Evolutionary conservation across 2,113 vertebrate species (phyloP), one percentile per base, ranked within the genome.

Genomic region (Chrysochloris asiatica): DNA sequence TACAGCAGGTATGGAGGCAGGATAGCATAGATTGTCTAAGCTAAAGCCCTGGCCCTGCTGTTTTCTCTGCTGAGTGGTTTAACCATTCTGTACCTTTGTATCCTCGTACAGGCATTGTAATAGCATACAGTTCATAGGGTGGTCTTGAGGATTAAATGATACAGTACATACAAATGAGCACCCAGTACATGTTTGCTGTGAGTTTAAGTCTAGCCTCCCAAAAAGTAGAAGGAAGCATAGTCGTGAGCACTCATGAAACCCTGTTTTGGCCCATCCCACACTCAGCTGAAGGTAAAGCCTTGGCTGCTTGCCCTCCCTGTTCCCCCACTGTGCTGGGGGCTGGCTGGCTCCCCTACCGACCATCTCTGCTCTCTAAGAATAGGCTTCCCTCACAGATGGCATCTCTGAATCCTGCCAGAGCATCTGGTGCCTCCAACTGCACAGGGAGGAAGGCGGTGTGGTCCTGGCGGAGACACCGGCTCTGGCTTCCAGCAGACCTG

Each of bases 311-410:
- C 84, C 87, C 36, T 75, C 81, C 79, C 7, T 11, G 4, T 86
- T 71, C 90, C 94, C 78, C 52, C 10, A 19, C 82, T n/a, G 65
- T 76, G 30, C 47, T n/a, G 83, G 65, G 77, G 79, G 79, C 47
- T 83, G 93, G 93, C 79, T 0, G 0, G 47, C 86, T 92, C 71
- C 22, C 41, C 96, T 48, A 13, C 77, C 3, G 36, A 95, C 93
- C 54, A 92, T 95, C 92, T 95, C 86, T 95, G 96, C 96, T 95
- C 92, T 96, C 95, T 96, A 95, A 95, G 95, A 96, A 96, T 96
- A 96, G 96, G 96, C 67, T 95, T 93, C 89, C 92, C 93, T 95
- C 90, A 38, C 96, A 96, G 96, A 95, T 96, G 96, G 96, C 86
- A 93, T 92, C 92, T 90, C 92, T 86, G 92, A 61, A 95, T 95